A percentile compares a stretch with the other conserved stretches of the same genome.
phyloP scores from a whole-genome alignment of 2,113 vertebrate species.

The Pitta sordida region DNA sequence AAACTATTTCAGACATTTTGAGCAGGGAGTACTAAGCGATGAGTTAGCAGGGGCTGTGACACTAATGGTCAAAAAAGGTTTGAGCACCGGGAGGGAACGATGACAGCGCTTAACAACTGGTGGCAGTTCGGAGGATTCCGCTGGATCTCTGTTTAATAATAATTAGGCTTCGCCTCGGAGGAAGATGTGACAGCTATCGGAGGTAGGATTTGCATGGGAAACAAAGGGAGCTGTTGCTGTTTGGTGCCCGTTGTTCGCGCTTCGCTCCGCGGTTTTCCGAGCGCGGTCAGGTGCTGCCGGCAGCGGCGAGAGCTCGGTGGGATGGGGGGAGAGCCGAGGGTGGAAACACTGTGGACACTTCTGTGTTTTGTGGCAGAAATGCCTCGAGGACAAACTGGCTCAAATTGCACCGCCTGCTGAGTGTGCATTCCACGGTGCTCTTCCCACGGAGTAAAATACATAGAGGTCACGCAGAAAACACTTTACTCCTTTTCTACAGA shows the following conservation, averaged over 20 bases:
- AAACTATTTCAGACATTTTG: slow-evolving; percentile 86
- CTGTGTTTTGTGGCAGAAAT: slow-evolving; percentile 44
- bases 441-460: slow-evolving; percentile 39
- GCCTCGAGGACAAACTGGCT: slow-evolving; percentile 38
- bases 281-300: slow-evolving; percentile 47
- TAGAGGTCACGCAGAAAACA: slow-evolving; percentile 73
- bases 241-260: neutral
- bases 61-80: slow-evolving; percentile 70
- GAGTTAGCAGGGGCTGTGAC: slow-evolving; percentile 78
- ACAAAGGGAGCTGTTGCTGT: slow-evolving; percentile 75
- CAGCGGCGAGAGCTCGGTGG: neutral
- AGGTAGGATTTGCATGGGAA: slow-evolving; percentile 80
- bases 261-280: neutral
- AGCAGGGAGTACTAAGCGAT: slow-evolving; percentile 72
- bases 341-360: neutral
- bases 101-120: slow-evolving; percentile 65
- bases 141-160: slow-evolving; percentile 67
- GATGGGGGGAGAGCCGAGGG: neutral
- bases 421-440: slow-evolving; percentile 48
- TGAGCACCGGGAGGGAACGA: slow-evolving; percentile 60
- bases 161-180: slow-evolving; percentile 67
- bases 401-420: slow-evolving; percentile 22
- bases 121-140: slow-evolving; percentile 67
- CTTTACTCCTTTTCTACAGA: slow-evolving; percentile 6
- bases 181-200: slow-evolving; percentile 77